phyloP scores from a whole-genome alignment of 2,113 vertebrate species.

The Petroica traversi region DNA sequence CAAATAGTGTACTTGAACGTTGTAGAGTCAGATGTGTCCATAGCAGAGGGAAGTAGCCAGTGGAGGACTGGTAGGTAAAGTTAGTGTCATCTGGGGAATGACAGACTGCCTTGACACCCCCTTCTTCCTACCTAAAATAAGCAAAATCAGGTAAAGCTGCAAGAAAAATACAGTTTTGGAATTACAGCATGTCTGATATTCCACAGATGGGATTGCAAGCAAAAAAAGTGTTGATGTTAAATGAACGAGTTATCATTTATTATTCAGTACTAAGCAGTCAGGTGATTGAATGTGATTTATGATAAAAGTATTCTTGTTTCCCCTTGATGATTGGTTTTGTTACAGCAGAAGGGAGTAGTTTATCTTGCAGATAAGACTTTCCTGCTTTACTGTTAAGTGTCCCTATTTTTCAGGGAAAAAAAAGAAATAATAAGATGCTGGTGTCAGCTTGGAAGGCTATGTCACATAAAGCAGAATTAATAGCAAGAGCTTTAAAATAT shows the following conservation, averaged over 20 bases:
- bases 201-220: not conserved
- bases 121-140: not conserved
- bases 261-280: not conserved
- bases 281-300: not conserved
- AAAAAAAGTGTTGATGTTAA: not conserved
- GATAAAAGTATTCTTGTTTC: not conserved
- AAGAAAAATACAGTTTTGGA: not conserved
- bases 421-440: not conserved
- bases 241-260: not conserved
- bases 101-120: not conserved
- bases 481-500: not conserved
- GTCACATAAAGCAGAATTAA: not conserved
- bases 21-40: not conserved
- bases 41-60: not conserved
- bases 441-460: not conserved
- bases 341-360: not conserved
- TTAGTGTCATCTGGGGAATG: not conserved
- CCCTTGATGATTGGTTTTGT: not conserved
- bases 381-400: not conserved
- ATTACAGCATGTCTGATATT: not conserved
- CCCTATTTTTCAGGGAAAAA: not conserved
- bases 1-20: not conserved
- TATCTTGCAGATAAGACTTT: not conserved
- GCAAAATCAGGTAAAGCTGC: not conserved
- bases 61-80: not conserved